Percentiles rank a stretch among this genome's conserved stretches.
These are phyloP conservation scores for Melanostoma mellinum DNA, from an alignment of 2,888 invertebrate species.

Conservation along the genomic window DNA sequence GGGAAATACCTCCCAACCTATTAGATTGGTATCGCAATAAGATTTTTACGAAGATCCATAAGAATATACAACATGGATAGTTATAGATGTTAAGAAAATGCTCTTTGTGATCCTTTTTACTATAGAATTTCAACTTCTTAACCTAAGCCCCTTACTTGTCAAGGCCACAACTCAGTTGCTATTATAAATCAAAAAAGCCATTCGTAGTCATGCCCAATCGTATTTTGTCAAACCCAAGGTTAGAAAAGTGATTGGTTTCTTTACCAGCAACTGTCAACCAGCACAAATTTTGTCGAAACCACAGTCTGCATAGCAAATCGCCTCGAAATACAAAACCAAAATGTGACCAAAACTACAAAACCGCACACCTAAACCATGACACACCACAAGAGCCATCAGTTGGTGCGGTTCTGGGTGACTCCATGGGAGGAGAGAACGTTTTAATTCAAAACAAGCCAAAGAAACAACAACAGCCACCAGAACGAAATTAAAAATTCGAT, in stretches of 20 bases:
- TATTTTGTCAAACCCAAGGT: slow-evolving; percentile 25
- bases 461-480: slow-evolving; percentile 50
- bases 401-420: slow-evolving; percentile 15
- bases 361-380: slow-evolving; percentile 65
- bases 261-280: slow-evolving; percentile 41
- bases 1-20: too few relatives aligned
- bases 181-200: slow-evolving; percentile 32
- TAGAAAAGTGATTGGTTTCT: slow-evolving; percentile 25
- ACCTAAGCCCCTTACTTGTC: not conserved
- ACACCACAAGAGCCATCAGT: slow-evolving; percentile 59
- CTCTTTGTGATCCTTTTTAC: too few relatives aligned
- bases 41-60: too few relatives aligned
- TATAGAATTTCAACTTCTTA: too few relatives aligned
- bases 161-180: not conserved
- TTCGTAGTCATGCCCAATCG: slow-evolving; percentile 19
- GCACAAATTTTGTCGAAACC: slow-evolving; percentile 61
- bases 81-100: too few relatives aligned
- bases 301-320: slow-evolving; percentile 52
- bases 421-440: slow-evolving; percentile 39
- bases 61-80: too few relatives aligned
- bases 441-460: slow-evolving; percentile 25
- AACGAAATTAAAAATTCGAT: slow-evolving; percentile 72
- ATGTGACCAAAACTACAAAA: slow-evolving; percentile 62
- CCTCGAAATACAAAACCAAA: slow-evolving; percentile 57
- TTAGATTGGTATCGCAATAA: too few relatives aligned